Percentiles rank a stretch among this genome's conserved stretches.
Conservation (phyloP, 1,140 invertebrate genomes). For the Hydropsyche tenuis region DNA sequence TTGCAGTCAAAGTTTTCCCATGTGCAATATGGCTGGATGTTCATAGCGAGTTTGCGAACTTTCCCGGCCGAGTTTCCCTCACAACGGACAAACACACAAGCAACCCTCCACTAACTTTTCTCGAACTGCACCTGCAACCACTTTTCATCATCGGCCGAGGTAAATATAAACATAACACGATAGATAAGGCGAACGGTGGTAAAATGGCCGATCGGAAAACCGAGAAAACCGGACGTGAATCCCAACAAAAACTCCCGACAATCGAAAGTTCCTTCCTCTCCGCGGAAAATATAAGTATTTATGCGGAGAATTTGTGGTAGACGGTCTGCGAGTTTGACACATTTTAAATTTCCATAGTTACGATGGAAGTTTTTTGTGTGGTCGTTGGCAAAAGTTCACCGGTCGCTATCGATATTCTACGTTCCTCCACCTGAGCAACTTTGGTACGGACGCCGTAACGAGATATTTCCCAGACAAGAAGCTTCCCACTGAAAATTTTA, state of each 20-base stretch:
- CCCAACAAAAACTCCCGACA: too few species aligned
- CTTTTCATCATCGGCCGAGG: not conserved
- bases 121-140: slow-evolving; percentile 17
- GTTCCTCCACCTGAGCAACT: slow-evolving; percentile 14
- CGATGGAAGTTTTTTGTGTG: slow-evolving; percentile 15
- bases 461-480: slow-evolving; percentile 21
- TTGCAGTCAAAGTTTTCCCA: slow-evolving; percentile 16
- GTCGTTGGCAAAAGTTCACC: slow-evolving; percentile 12
- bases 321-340: slow-evolving; percentile 15
- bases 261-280: too few species aligned
- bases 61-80: slow-evolving; percentile 17
- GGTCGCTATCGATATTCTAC: not conserved
- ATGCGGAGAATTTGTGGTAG: not conserved
- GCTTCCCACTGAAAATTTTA: slow-evolving; percentile 25
- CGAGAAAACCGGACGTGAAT: too few species aligned
- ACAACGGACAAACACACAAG: not conserved
- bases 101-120: not conserved
- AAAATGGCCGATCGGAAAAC: not conserved
- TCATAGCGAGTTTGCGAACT: slow-evolving; percentile 23
- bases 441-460: slow-evolving; percentile 10
- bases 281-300: too few species aligned
- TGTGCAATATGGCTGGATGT: slow-evolving; percentile 24
- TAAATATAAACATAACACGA: not conserved
- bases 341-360: slow-evolving; percentile 34
- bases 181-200: not conserved